Evolutionary conservation across 2,888 invertebrate species (phyloP).

Genomic region (Fissipunctia ypsillon): DNA sequence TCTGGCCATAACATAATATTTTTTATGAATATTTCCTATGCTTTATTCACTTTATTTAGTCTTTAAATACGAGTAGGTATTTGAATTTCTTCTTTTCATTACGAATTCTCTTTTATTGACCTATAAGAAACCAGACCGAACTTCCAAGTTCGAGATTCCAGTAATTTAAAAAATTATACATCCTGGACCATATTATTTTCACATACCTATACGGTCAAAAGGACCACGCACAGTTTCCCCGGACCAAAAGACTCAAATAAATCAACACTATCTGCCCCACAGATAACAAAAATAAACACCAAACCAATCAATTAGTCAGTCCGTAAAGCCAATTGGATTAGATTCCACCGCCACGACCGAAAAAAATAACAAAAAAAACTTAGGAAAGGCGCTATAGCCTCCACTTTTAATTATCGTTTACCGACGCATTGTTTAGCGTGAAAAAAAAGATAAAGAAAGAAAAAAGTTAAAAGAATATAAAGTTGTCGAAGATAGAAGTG

Average conservation of each 20-base stretch:
- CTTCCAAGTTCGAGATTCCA: not conserved
- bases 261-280: constrained; percentile 65
- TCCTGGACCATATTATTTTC: not conserved
- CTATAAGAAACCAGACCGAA: not conserved
- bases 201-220: constrained; percentile 23
- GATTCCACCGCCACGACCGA: constrained; percentile 73
- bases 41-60: constrained; percentile 19
- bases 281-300: constrained; percentile 77
- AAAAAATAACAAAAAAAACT: constrained; percentile 68
- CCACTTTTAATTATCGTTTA: constrained; percentile 87
- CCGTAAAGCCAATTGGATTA: constrained; percentile 81
- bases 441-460: constrained; percentile 69
- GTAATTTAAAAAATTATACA: not conserved
- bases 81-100: not conserved
- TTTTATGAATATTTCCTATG: not conserved
- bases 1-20: constrained; percentile 1
- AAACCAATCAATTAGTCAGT: constrained; percentile 86
- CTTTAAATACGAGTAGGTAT: not conserved
- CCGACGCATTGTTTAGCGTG: constrained; percentile 81
- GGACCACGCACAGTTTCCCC: constrained; percentile 24
- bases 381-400: constrained; percentile 76
- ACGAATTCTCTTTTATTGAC: not conserved
- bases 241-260: constrained; percentile 66
- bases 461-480: constrained; percentile 74
- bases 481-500: constrained; percentile 76